phyloP scores from a whole-genome alignment of 2,113 vertebrate species.

The Centropus unirufus region DNA sequence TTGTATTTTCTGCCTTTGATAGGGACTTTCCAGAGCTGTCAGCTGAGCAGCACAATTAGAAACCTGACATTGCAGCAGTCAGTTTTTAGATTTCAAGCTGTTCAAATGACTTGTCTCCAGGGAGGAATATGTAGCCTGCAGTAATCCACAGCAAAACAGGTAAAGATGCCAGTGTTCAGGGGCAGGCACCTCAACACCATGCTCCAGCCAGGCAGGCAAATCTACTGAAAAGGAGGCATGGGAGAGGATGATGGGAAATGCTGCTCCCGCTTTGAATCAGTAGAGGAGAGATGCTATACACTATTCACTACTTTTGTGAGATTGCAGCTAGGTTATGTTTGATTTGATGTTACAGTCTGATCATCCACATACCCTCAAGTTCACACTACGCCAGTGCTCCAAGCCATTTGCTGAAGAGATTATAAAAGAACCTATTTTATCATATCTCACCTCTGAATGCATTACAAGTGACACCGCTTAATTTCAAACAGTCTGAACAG shows the following conservation, averaged over 20 bases:
- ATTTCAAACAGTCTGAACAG: conserved; percentile 60
- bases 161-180: background rate
- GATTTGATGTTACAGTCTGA: conserved; percentile 58
- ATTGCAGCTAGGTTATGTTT: conserved; percentile 60
- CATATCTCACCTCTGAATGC: conserved; percentile 62
- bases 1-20: conserved; percentile 45
- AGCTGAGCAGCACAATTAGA: conserved; percentile 48
- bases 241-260: background rate
- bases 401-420: conserved; percentile 61
- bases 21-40: conserved; percentile 48
- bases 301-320: conserved; percentile 35
- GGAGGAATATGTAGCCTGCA: background rate
- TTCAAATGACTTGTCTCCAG: conserved; percentile 56
- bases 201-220: background rate
- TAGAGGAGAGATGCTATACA: background rate
- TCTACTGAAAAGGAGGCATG: background rate
- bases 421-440: conserved; percentile 54
- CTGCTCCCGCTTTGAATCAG: conserved; percentile 7
- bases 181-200: background rate
- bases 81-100: conserved; percentile 61
- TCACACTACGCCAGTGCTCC: conserved; percentile 13
- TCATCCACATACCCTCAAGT: background rate
- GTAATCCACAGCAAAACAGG: conserved; percentile 47
- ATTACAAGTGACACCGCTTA: conserved; percentile 34
- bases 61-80: conserved; percentile 53